Conservation (phyloP, 2,888 invertebrate species). For the Drosophila flavopinicola region DNA sequence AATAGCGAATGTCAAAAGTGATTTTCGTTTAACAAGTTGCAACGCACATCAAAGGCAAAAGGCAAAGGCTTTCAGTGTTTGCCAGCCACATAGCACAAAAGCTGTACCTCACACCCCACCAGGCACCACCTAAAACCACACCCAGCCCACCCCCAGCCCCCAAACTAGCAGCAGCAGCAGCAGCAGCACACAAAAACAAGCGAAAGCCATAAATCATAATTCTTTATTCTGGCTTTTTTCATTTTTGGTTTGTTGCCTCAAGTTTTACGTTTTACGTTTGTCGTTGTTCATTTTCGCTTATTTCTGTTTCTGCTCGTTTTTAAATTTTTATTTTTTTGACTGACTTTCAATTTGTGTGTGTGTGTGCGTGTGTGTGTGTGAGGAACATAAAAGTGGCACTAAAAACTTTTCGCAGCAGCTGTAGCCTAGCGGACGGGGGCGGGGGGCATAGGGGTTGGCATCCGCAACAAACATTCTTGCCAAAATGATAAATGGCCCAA, state of each 20-base stretch:
- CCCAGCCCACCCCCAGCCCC: background rate
- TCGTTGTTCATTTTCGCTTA: conserved; percentile 39
- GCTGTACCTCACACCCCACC: conserved; percentile 38
- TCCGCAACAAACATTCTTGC: conserved; percentile 57
- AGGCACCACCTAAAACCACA: conserved; percentile 7
- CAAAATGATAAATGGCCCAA: conserved; percentile 74
- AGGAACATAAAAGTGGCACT: conserved; percentile 59
- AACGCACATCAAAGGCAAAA: conserved; percentile 61
- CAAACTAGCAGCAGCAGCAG: background rate
- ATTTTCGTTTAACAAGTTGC: conserved; percentile 67
- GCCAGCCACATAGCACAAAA: conserved; percentile 28
- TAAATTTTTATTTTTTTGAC: conserved; percentile 36
- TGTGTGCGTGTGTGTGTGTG: conserved; percentile 28
- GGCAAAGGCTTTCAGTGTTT: conserved; percentile 62
- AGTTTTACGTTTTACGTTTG: conserved; percentile 46
- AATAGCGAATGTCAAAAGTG: conserved; percentile 76
- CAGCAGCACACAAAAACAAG: conserved; percentile 54
- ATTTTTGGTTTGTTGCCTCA: conserved; percentile 42
- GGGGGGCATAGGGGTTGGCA: conserved; percentile 8
- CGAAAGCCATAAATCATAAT: conserved; percentile 79
- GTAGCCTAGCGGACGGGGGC: background rate
- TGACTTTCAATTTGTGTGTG: conserved; percentile 67
- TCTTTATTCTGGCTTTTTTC: conserved; percentile 72
- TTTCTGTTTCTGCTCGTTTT: conserved; percentile 18
- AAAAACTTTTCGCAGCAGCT: conserved; percentile 58